These are phyloP conservation scores for Oryzias celebensis DNA, from an alignment of 2,113 vertebrate species.

Conservation along the genomic window DNA sequence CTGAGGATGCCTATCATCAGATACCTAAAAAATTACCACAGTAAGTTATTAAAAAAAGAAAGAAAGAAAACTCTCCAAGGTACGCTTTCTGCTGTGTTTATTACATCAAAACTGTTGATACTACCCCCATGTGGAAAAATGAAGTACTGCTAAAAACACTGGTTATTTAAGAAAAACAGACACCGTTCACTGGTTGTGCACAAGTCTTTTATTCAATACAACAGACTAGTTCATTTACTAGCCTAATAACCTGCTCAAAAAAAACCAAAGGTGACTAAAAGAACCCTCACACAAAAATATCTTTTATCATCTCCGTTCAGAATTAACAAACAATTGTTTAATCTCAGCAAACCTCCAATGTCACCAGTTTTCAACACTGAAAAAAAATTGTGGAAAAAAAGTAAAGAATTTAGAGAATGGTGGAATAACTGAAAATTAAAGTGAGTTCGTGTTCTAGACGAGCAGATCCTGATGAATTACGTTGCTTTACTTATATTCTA, in stretches of 20 bases:
- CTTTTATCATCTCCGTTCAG: slow-evolving; percentile 12
- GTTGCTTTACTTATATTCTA: slow-evolving; percentile 1
- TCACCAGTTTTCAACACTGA: slow-evolving; percentile 51
- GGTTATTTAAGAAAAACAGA: neutral
- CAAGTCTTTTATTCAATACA: slow-evolving; percentile 72
- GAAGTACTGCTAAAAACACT: neutral
- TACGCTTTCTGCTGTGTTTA: too few species aligned
- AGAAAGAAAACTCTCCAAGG: too few species aligned
- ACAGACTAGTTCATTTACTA: slow-evolving; percentile 58
- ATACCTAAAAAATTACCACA: neutral
- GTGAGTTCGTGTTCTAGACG: slow-evolving; percentile 28
- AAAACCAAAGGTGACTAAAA: slow-evolving; percentile 10
- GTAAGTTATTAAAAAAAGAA: neutral
- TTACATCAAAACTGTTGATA: neutral
- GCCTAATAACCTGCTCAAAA: slow-evolving; percentile 50
- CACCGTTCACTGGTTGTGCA: slow-evolving; percentile 57
- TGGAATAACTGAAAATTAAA: slow-evolving; percentile 22
- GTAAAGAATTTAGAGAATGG: slow-evolving; percentile 23
- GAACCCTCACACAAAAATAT: slow-evolving; percentile 41
- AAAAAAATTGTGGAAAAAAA: slow-evolving; percentile 18
- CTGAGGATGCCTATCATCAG: neutral
- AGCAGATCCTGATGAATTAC: slow-evolving; percentile 7
- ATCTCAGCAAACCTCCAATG: slow-evolving; percentile 27
- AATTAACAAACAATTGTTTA: slow-evolving; percentile 31
- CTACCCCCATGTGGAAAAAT: slow-evolving; percentile 48